Evolutionary conservation across 2,888 invertebrate genomes (phyloP).

Genomic region (Acleris emargana): DNA sequence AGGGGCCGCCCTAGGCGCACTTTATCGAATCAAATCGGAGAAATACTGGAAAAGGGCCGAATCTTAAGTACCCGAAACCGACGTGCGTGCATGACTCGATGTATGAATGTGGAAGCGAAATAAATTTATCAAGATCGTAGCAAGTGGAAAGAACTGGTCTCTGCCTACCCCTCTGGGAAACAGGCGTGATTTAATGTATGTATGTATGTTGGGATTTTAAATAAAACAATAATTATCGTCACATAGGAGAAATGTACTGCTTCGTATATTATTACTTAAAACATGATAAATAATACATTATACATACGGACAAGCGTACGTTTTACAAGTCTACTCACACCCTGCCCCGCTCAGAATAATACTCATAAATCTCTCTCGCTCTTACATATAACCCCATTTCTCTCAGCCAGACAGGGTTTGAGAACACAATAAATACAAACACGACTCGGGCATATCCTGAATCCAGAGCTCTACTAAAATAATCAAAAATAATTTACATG

Average conservation of each 20-base stretch:
- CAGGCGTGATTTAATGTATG: no score
- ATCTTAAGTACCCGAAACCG: no score
- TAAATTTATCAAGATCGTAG: no score
- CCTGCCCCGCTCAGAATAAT: not conserved
- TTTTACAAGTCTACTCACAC: conserved; percentile 26
- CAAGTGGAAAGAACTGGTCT: no score
- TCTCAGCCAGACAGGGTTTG: conserved; percentile 3
- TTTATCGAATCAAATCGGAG: no score
- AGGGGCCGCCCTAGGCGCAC: no score
- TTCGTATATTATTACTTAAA: conserved; percentile 63
- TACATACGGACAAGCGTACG: conserved; percentile 51
- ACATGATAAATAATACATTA: conserved; percentile 73
- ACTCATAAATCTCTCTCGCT: not conserved
- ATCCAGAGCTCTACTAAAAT: conserved; percentile 36
- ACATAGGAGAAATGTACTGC: conserved; percentile 52
- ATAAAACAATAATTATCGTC: conserved; percentile 30
- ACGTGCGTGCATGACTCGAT: no score
- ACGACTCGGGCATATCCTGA: conserved; percentile 30
- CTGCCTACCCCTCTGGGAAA: no score
- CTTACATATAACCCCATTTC: conserved; percentile 5
- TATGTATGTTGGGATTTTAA: no score
- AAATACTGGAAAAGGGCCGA: no score
- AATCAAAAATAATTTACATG: conserved; percentile 38
- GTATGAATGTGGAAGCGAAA: no score
- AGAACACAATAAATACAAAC: conserved; percentile 30